A percentile compares a stretch with the other conserved stretches of the same genome.
Conservation (phyloP, 2,113 vertebrate species). For the Picathartes gymnocephalus region DNA sequence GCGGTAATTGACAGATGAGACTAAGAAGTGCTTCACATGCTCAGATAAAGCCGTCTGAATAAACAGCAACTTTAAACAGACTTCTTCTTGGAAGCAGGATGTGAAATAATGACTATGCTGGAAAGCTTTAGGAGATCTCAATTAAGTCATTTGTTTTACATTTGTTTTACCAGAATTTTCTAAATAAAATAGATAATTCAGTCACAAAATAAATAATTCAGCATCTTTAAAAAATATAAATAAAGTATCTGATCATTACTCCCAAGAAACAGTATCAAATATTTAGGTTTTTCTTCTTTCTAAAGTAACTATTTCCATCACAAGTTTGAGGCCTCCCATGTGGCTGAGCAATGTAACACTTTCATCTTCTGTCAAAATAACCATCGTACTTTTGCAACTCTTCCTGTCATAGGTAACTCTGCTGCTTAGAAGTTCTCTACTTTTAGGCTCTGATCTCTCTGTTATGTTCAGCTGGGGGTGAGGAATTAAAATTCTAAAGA, state of each 20-base stretch:
- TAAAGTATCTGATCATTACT: background rate
- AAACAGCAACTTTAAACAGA: background rate
- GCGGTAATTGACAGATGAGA: background rate
- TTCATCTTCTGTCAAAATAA: background rate
- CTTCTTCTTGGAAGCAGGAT: background rate
- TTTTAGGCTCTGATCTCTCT: background rate
- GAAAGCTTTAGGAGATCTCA: background rate
- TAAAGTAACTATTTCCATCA: background rate
- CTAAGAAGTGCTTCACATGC: background rate
- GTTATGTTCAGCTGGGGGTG: background rate
- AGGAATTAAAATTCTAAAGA: background rate
- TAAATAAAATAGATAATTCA: background rate
- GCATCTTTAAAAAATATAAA: background rate
- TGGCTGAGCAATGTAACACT: background rate
- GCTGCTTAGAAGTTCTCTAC: background rate
- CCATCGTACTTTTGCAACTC: background rate
- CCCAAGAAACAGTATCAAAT: background rate
- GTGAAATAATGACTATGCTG: background rate
- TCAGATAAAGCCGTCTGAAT: background rate
- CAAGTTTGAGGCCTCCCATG: background rate
- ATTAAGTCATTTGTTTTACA: background rate
- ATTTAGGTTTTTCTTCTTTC: background rate
- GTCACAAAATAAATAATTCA: background rate
- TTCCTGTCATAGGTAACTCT: background rate
- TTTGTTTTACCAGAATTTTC: background rate